These are phyloP conservation scores for Eumaeus atala DNA, from an alignment of 1,140 invertebrate species.

Conservation along the genomic window DNA sequence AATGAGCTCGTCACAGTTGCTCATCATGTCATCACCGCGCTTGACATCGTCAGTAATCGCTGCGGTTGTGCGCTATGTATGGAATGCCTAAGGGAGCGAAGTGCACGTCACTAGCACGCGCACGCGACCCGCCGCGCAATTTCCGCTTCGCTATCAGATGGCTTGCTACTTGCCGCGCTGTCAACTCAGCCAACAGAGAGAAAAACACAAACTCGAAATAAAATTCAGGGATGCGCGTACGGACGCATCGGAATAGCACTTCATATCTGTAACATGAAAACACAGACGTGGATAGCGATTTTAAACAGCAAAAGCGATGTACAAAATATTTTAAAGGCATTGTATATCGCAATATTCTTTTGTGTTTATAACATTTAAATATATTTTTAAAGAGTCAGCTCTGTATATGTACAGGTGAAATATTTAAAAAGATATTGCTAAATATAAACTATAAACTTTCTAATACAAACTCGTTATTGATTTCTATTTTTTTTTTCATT, in stretches of 20 bases:
- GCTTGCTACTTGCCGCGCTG: conserved; percentile 19
- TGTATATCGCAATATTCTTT: conserved; percentile 38
- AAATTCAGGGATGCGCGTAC: conserved; percentile 23
- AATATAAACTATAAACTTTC: too few relatives aligned
- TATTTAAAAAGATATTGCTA: too few relatives aligned
- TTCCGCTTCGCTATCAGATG: conserved; percentile 62
- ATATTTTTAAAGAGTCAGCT: too few relatives aligned
- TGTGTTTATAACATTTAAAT: conserved; percentile 1
- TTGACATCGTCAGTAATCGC: too few relatives aligned
- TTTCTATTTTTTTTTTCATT: too few relatives aligned
- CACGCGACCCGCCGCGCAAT: conserved; percentile 64
- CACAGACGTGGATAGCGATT: conserved; percentile 2
- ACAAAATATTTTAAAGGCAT: conserved; percentile 17
- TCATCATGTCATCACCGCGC: too few relatives aligned
- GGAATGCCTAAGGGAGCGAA: too few relatives aligned
- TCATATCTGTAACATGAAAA: conserved; percentile 10
- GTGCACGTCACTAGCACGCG: conserved; percentile 49
- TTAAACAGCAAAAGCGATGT: conserved; percentile 1
- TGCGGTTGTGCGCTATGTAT: too few relatives aligned
- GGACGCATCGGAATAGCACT: conserved; percentile 2
- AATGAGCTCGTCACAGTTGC: too few relatives aligned
- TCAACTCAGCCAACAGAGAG: conserved; percentile 11
- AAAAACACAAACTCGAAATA: conserved; percentile 19
- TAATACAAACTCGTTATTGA: too few relatives aligned
- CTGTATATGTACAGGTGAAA: too few relatives aligned